These are phyloP conservation scores for Lordiphosa mommai DNA, from an alignment of 1,140 invertebrate species.

Conservation along the genomic window DNA sequence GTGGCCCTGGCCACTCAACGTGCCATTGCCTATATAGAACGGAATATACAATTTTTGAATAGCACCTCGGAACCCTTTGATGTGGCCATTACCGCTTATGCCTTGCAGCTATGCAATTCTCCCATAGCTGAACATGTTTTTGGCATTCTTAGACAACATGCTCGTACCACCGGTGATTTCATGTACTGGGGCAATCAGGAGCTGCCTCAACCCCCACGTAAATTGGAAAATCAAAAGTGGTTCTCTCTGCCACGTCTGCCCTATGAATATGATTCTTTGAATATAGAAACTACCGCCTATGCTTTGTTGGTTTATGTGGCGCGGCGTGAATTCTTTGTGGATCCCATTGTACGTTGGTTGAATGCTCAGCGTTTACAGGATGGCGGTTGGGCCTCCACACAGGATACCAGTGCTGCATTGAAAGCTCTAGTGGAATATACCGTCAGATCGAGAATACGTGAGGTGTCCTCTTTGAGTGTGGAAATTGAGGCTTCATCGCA, in stretches of 20 bases:
- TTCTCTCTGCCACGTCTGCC: slow-evolving; percentile 93
- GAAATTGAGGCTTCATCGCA: slow-evolving; percentile 92
- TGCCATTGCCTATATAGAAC: slow-evolving; percentile 90
- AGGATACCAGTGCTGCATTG: slow-evolving; percentile 90
- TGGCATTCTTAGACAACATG: slow-evolving; percentile 84
- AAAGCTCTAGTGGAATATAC: slow-evolving; percentile 95
- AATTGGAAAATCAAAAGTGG: slow-evolving; percentile 94
- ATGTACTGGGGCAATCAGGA: slow-evolving; percentile 91
- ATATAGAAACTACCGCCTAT: slow-evolving; percentile 96
- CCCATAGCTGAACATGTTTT: slow-evolving; percentile 90
- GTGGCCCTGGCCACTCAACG: slow-evolving; percentile 86
- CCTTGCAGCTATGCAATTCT: slow-evolving; percentile 89
- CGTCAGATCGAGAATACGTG: slow-evolving; percentile 89
- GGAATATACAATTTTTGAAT: slow-evolving; percentile 88
- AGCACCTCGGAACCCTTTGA: slow-evolving; percentile 89
- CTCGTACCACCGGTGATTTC: slow-evolving; percentile 85
- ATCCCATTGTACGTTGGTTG: slow-evolving; percentile 95
- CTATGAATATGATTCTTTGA: slow-evolving; percentile 93
- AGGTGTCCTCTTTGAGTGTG: slow-evolving; percentile 91
- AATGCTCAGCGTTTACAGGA: slow-evolving; percentile 94
- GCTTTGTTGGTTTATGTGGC: slow-evolving; percentile 93
- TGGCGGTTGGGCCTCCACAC: slow-evolving; percentile 96
- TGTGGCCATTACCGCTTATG: slow-evolving; percentile 92
- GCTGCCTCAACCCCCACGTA: slow-evolving; percentile 88
- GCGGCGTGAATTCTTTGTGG: slow-evolving; percentile 88